phyloP scores from a whole-genome alignment of 2,113 vertebrate genomes.

The Emydura subglobosa region DNA sequence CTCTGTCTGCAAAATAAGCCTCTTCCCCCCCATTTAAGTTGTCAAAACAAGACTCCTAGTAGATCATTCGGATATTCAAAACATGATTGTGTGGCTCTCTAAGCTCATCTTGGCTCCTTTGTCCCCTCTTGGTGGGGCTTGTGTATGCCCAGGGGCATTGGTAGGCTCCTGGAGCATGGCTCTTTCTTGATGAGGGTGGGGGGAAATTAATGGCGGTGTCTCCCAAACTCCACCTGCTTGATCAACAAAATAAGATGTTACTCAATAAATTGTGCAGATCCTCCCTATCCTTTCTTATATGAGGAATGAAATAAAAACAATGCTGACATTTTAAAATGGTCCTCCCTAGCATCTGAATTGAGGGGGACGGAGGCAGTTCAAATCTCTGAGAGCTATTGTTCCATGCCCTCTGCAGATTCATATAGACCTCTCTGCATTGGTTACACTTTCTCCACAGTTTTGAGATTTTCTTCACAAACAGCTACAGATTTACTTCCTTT shows the following conservation, averaged over 20 bases:
- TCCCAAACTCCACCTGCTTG: no score
- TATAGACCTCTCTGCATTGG: background rate
- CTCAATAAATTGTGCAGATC: no score
- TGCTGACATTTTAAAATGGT: no score
- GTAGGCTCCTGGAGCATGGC: background rate
- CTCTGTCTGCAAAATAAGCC: background rate
- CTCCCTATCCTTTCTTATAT: no score
- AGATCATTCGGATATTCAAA: background rate
- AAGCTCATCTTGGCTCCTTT: background rate
- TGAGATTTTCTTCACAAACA: background rate
- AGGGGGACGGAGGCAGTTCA: no score
- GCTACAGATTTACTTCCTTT: background rate
- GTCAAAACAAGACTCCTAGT: background rate
- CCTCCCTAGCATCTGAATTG: no score
- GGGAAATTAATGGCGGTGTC: background rate
- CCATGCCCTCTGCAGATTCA: background rate
- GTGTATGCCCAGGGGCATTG: background rate
- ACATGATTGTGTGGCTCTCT: background rate
- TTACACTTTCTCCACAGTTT: background rate
- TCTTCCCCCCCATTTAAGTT: background rate
- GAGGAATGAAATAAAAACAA: no score
- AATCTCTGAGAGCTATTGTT: background rate
- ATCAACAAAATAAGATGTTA: no score
- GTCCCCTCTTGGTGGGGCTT: background rate
- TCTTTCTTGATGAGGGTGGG: background rate